Base-by-base conservation (phyloP, 2,888 invertebrate genomes). In the Clunio marinus region DNA sequence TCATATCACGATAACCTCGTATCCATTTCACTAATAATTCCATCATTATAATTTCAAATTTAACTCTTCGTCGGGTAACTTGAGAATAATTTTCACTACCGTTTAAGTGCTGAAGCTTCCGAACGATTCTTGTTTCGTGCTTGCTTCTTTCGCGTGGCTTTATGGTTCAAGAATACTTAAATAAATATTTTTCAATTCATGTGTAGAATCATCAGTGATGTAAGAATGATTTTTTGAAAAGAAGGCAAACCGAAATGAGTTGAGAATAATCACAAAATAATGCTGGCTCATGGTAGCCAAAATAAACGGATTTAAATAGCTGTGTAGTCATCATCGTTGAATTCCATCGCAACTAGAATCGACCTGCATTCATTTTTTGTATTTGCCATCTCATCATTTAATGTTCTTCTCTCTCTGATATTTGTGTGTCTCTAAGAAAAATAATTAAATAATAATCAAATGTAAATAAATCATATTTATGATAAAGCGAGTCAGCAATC, bases 381-480 rank as follows among this genome's bases (percentile, higher is more conserved):
- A n/a, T n/a, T n/a, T n/a, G n/a, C n/a, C n/a, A n/a, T n/a, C n/a
- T n/a, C n/a, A n/a, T n/a, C n/a, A n/a, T n/a, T n/a, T n/a, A n/a
- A n/a, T n/a, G n/a, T n/a, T n/a, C n/a, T n/a, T n/a, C n/a, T n/a
- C n/a, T n/a, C n/a, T n/a, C n/a, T n/a, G n/a, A n/a, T n/a, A n/a
- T n/a, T n/a, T n/a, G n/a, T n/a, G n/a, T n/a, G n/a, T n/a, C n/a
- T n/a, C n/a, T n/a, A n/a, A n/a, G n/a, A n/a, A n/a, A n/a, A n/a
- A n/a, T 66, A 66, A 66, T 66, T 66, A 55, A 55, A 55, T 66
- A 32, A 66, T 28, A 32, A 55, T 66, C 46, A n/a, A 32, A 27
- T 13, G 55, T 28, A 17, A 66, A 55, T 66, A 66, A 66, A 66
- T 66, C 55, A 66, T 24, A n/a, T n/a, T n/a, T n/a, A 66, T 22